phyloP scores from a whole-genome alignment of 2,797 vertebrate species.

The Simalia tracyae region DNA sequence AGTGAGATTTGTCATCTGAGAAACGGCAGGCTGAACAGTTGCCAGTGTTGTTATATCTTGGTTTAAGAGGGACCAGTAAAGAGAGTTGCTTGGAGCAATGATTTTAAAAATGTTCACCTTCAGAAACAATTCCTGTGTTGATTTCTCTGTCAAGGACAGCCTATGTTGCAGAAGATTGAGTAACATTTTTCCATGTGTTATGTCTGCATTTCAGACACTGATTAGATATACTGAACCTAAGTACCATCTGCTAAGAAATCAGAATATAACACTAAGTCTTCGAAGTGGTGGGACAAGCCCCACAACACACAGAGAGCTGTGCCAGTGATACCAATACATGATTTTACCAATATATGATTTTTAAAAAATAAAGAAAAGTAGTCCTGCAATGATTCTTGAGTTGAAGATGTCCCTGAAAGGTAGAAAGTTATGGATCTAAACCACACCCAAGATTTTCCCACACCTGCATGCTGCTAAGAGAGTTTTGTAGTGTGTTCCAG shows the following conservation, averaged over 20 bases:
- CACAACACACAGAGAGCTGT: neutral
- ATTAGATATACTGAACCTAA: neutral
- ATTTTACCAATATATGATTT: neutral
- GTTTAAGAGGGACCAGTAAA: neutral
- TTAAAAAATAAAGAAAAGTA: neutral
- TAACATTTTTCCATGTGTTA: neutral
- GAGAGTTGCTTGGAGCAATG: neutral
- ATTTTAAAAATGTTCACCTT: neutral
- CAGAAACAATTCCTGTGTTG: neutral
- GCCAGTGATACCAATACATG: neutral
- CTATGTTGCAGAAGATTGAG: neutral
- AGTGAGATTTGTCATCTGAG: conserved; percentile 15
- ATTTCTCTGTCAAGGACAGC: neutral
- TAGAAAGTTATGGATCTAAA: neutral
- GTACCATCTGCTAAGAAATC: neutral
- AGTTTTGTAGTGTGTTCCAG: neutral
- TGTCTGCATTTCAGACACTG: neutral
- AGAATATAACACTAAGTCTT: neutral
- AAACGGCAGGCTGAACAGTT: conserved; percentile 15
- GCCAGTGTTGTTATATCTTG: neutral
- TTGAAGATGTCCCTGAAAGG: neutral
- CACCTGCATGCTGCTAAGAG: neutral
- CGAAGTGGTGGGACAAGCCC: neutral
- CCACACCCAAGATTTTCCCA: neutral
- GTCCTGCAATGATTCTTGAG: neutral